These are phyloP conservation scores for Smutsia gigantea DNA, from an alignment of 2,797 vertebrate genomes.

Conservation along the genomic window DNA sequence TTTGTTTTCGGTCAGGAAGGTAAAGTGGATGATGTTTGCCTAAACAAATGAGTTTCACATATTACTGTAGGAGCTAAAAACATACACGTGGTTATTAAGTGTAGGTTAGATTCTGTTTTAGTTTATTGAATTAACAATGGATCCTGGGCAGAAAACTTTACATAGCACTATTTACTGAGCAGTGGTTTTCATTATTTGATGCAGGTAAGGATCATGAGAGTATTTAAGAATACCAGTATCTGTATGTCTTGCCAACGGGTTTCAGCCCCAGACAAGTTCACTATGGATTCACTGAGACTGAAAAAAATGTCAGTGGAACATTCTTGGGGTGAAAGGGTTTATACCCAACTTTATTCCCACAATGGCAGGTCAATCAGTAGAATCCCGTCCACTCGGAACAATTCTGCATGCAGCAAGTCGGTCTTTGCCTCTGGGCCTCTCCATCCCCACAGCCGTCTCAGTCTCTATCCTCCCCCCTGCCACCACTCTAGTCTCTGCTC, in stretches of 20 bases:
- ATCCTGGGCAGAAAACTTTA: neutral
- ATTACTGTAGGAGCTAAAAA: neutral
- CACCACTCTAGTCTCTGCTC: too few relatives aligned
- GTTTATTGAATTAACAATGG: neutral
- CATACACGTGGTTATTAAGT: neutral
- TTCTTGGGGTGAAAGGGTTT: too few relatives aligned
- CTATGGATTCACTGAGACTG: too few relatives aligned
- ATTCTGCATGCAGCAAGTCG: too few relatives aligned
- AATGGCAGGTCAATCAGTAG: too few relatives aligned
- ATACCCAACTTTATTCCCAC: too few relatives aligned
- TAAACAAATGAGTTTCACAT: neutral
- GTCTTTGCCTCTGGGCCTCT: too few relatives aligned
- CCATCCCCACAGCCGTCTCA: too few relatives aligned
- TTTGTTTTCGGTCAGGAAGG: neutral
- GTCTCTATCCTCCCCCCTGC: too few relatives aligned
- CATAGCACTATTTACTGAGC: neutral
- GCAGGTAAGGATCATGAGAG: neutral
- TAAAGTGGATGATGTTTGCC: neutral
- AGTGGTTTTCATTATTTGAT: neutral
- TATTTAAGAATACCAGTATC: neutral
- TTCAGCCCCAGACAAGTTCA: too few relatives aligned
- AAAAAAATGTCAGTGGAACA: too few relatives aligned
- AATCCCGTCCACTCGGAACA: too few relatives aligned
- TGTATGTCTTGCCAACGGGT: neutral
- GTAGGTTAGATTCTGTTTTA: neutral